Percentiles rank a stretch among this genome's conserved stretches.
Evolutionary conservation across 2,113 vertebrate genomes (phyloP).

Genomic region (Monopterus albus): DNA sequence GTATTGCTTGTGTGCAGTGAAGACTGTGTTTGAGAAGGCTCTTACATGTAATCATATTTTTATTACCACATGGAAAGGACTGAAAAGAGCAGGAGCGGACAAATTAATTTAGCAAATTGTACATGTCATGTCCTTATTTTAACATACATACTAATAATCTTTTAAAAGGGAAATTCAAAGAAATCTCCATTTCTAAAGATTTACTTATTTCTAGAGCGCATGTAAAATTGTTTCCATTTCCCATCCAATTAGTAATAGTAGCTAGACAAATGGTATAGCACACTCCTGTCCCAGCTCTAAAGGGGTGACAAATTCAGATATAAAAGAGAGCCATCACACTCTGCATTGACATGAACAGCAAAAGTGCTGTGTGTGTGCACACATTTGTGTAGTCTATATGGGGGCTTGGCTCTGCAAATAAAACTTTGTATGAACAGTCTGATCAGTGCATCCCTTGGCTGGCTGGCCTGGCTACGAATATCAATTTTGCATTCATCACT

Average conservation of each 20-base stretch:
- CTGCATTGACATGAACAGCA: conserved; percentile 30
- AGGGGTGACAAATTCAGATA: conserved; percentile 32
- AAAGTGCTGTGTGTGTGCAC: conserved; percentile 3
- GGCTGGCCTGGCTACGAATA: conserved; percentile 72
- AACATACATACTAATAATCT: conserved; percentile 5
- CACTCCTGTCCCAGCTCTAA: conserved; percentile 21
- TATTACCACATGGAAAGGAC: conserved; percentile 34
- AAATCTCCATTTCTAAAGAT: conserved; percentile 6
- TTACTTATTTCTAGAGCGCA: conserved; percentile 17
- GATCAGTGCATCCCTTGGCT: conserved; percentile 68
- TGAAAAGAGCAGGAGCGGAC: conserved; percentile 16
- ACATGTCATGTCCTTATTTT: conserved; percentile 11
- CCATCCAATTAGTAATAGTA: conserved; percentile 27
- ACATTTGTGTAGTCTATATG: conserved; percentile 41
- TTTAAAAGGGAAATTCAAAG: conserved; percentile 8
- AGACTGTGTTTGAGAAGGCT: conserved; percentile 31
- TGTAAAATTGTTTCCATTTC: not conserved
- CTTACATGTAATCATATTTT: conserved; percentile 54
- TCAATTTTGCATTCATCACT: conserved; percentile 69
- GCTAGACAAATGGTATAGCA: conserved; percentile 43
- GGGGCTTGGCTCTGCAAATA: conserved; percentile 69
- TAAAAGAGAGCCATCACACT: conserved; percentile 68
- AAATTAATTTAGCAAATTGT: conserved; percentile 27
- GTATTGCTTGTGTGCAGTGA: conserved; percentile 10
- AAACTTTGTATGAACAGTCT: conserved; percentile 71